phyloP scores from a whole-genome alignment of 2,888 invertebrate species.

The Crioceris asparagi region DNA sequence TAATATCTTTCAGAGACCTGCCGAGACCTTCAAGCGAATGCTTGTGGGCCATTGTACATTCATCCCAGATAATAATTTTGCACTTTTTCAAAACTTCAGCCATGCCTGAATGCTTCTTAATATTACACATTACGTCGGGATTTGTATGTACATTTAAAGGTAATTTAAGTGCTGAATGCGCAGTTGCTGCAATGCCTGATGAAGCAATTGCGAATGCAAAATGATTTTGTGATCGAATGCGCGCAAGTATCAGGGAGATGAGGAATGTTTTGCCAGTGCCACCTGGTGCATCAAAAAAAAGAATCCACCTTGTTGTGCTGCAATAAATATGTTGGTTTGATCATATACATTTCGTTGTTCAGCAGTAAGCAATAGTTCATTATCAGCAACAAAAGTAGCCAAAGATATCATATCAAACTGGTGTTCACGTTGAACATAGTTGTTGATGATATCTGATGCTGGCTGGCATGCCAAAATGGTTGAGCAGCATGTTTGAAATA shows the following conservation, averaged over 20 bases:
- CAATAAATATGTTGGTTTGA: no score
- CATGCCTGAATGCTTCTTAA: slow-evolving; percentile 8
- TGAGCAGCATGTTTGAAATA: background rate
- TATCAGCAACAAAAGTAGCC: slow-evolving; percentile 1
- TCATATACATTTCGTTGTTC: slow-evolving; percentile 1
- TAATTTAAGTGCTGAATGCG: slow-evolving; percentile 33
- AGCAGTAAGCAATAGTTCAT: slow-evolving; percentile 1
- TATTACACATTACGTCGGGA: slow-evolving; percentile 28
- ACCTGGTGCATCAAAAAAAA: slow-evolving; percentile 6
- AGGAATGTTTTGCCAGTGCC: slow-evolving; percentile 30
- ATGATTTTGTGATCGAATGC: slow-evolving; percentile 25
- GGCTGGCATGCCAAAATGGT: slow-evolving; percentile 1
- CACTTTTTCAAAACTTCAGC: background rate
- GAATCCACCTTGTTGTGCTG: slow-evolving; percentile 4
- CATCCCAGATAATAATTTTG: slow-evolving; percentile 3
- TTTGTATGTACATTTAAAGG: slow-evolving; percentile 26
- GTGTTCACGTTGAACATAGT: background rate
- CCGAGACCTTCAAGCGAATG: background rate
- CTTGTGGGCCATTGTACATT: slow-evolving; percentile 2
- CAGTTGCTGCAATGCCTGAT: slow-evolving; percentile 38
- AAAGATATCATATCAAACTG: background rate
- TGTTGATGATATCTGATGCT: no score
- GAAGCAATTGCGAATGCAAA: slow-evolving; percentile 22
- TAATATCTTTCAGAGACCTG: background rate
- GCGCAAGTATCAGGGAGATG: slow-evolving; percentile 30